These are phyloP conservation scores for Hydropotes inermis DNA, from an alignment of 2,113 vertebrate genomes.

Conservation along the genomic window DNA sequence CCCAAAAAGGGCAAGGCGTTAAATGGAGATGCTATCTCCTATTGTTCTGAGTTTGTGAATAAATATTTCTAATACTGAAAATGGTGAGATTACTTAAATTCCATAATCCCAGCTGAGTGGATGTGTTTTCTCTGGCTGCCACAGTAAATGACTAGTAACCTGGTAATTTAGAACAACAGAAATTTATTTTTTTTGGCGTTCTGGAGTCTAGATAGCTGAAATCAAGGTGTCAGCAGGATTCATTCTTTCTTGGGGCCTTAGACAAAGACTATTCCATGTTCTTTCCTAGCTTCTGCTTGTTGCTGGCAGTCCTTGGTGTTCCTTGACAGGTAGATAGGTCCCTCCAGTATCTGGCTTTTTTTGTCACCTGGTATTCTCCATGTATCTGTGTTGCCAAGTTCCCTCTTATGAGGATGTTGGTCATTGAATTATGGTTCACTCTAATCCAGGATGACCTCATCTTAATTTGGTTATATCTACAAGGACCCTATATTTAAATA, in stretches of 20 bases:
- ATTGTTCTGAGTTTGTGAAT: not conserved
- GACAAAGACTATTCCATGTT: not conserved
- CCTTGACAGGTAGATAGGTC: not conserved
- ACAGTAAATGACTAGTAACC: not conserved
- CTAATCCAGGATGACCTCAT: not conserved
- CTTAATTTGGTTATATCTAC: not conserved
- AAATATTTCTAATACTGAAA: not conserved
- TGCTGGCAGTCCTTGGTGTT: not conserved
- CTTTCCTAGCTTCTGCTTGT: not conserved
- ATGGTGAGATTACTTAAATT: conserved; percentile 42
- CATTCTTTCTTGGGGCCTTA: not conserved
- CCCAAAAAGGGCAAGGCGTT: not conserved
- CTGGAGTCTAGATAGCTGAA: not conserved
- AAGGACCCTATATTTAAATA: not conserved
- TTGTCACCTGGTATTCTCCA: not conserved
- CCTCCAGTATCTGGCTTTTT: not conserved
- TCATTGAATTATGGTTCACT: not conserved
- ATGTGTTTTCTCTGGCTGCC: not conserved
- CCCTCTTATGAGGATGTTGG: not conserved
- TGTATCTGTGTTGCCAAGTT: not conserved
- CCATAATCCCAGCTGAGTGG: not conserved
- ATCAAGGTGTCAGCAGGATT: not conserved
- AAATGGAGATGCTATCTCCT: not conserved
- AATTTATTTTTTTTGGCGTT: not conserved
- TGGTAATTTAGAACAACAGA: not conserved